phyloP scores from a whole-genome alignment of 2,888 invertebrate genomes.

The Xanthorhoe designata region DNA sequence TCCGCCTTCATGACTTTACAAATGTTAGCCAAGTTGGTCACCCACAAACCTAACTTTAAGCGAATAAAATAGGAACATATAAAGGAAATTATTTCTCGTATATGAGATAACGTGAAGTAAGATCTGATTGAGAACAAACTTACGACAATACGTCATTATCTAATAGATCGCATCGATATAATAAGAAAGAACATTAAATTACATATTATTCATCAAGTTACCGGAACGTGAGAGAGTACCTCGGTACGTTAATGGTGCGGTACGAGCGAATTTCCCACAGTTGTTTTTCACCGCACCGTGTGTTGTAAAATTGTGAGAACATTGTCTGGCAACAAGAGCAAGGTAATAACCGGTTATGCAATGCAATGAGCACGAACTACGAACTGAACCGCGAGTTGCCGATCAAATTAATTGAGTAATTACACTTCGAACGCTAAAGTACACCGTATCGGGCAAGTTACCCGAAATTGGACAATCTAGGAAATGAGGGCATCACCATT shows the following conservation, averaged over 20 bases:
- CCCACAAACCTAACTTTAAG: slow-evolving; percentile 17
- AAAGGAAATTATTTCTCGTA: slow-evolving; percentile 6
- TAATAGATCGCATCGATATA: slow-evolving; percentile 28
- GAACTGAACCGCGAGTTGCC: slow-evolving; percentile 54
- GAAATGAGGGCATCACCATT: slow-evolving; percentile 48
- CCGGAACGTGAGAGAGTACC: slow-evolving; percentile 38
- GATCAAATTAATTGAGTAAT: slow-evolving; percentile 70
- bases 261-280: slow-evolving; percentile 63
- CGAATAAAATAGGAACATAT: neutral
- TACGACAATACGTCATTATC: slow-evolving; percentile 18
- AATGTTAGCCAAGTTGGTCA: slow-evolving; percentile 34
- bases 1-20: slow-evolving; percentile 41
- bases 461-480: slow-evolving; percentile 48
- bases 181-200: slow-evolving; percentile 24
- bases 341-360: slow-evolving; percentile 73
- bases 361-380: slow-evolving; percentile 61
- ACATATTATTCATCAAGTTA: slow-evolving; percentile 37
- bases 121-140: slow-evolving; percentile 11
- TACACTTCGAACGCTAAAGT: slow-evolving; percentile 55
- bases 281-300: slow-evolving; percentile 64
- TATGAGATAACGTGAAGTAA: neutral
- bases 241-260: slow-evolving; percentile 33
- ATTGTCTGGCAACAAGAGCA: slow-evolving; percentile 66
- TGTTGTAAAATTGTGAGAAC: slow-evolving; percentile 71
- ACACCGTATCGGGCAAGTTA: slow-evolving; percentile 35